Evolutionary conservation across 2,113 vertebrate genomes (phyloP).

Genomic region (Paratilapia polleni): DNA sequence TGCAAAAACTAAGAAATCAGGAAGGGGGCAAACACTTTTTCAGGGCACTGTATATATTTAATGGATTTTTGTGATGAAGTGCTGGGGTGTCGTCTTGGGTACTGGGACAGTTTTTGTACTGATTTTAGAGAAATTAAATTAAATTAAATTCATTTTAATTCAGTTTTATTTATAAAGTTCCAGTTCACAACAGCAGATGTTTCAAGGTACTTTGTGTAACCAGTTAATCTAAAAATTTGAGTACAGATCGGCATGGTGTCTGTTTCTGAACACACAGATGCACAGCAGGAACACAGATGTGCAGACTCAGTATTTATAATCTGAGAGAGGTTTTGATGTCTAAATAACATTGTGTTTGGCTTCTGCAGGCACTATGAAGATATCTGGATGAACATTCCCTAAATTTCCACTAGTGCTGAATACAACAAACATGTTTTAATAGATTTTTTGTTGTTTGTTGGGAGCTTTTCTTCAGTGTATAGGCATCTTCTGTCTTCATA

Average conservation of each 20-base stretch:
- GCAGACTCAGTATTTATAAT: not conserved
- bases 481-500: not conserved
- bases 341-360: not conserved
- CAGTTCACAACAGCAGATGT: not conserved
- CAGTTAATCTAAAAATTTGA: not conserved
- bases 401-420: not conserved
- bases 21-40: no score
- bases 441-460: not conserved
- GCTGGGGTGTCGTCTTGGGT: no score
- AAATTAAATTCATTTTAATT: not conserved
- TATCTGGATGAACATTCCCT: not conserved
- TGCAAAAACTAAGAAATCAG: no score
- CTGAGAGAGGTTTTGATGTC: not conserved
- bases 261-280: not conserved
- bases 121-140: not conserved
- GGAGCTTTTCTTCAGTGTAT: not conserved
- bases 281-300: not conserved
- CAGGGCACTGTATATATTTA: not conserved
- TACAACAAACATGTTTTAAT: not conserved
- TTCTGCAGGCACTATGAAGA: not conserved
- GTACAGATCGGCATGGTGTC: not conserved
- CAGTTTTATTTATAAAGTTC: not conserved
- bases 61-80: not conserved
- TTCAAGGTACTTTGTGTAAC: not conserved
- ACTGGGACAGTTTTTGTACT: not conserved